Conservation (phyloP, 2,888 invertebrate genomes). For the Chrysolina americana region DNA sequence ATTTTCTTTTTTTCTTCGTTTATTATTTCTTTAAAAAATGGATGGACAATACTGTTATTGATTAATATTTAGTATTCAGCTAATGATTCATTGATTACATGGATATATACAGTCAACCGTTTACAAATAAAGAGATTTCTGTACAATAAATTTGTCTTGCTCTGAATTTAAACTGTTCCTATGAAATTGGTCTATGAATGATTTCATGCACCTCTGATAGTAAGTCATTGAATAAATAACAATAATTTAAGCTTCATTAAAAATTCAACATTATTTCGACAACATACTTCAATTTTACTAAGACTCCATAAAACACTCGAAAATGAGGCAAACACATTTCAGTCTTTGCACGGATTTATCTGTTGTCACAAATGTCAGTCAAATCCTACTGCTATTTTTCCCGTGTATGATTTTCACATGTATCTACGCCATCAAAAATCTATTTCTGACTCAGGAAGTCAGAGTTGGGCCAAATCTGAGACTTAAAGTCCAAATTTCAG, state of each 20-base stretch:
- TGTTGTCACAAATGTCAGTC: no score
- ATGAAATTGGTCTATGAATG: neutral
- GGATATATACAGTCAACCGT: conserved; percentile 43
- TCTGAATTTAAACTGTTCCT: conserved; percentile 16
- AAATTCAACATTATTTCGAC: neutral
- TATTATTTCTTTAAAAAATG: conserved; percentile 54
- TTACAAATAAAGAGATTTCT: conserved; percentile 38
- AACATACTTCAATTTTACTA: neutral
- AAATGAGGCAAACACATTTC: neutral
- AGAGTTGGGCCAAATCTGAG: no score
- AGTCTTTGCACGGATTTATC: no score
- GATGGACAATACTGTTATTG: conserved; percentile 56
- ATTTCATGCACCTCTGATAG: neutral
- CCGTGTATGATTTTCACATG: no score
- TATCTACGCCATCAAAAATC: no score
- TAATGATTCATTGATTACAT: conserved; percentile 50
- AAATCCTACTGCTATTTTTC: no score
- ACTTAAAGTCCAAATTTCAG: no score
- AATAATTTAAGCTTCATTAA: neutral
- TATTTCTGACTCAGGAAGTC: no score
- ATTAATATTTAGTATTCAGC: conserved; percentile 53
- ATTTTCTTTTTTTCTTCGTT: conserved; percentile 22
- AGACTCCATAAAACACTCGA: neutral
- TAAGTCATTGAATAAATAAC: conserved; percentile 5
- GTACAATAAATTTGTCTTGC: conserved; percentile 42